A percentile compares a stretch with the other conserved stretches of the same genome.
These are phyloP conservation scores for Homarus americanus DNA, from an alignment of 1,140 invertebrate genomes.

Conservation along the genomic window DNA sequence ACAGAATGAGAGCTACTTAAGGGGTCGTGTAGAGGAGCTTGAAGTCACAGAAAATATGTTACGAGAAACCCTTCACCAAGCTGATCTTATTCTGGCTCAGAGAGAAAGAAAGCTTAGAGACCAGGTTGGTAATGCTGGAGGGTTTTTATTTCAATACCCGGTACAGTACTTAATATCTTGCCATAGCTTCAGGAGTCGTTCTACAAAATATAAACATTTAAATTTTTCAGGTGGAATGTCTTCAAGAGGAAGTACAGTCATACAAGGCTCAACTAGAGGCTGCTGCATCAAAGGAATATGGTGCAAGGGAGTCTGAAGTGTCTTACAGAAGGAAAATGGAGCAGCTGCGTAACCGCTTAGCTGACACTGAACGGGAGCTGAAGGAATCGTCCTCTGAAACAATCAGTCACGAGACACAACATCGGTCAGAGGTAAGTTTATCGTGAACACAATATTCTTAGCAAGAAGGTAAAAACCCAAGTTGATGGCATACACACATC, in stretches of 20 bases:
- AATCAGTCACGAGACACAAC: constrained; percentile 72
- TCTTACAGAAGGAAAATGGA: constrained; percentile 73
- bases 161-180: no score
- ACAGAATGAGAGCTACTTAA: constrained; percentile 75
- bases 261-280: constrained; percentile 63
- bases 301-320: constrained; percentile 73
- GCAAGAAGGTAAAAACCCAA: no score
- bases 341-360: constrained; percentile 72
- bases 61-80: constrained; percentile 74
- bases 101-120: constrained; percentile 72
- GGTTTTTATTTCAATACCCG: background rate
- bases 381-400: constrained; percentile 65
- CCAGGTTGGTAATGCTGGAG: constrained; percentile 68
- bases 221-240: constrained; percentile 53
- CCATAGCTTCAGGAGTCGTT: no score
- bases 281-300: constrained; percentile 40
- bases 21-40: constrained; percentile 77
- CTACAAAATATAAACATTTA: background rate
- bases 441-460: no score
- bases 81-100: constrained; percentile 71
- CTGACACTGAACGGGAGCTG: constrained; percentile 72
- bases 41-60: constrained; percentile 76
- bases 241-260: constrained; percentile 67
- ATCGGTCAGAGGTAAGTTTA: constrained; percentile 66
- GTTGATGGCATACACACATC: no score